Percentiles rank a stretch among this genome's conserved stretches.
These are phyloP conservation scores for Tetramorium alpestre DNA, from an alignment of 1,140 invertebrate genomes.

Conservation along the genomic window DNA sequence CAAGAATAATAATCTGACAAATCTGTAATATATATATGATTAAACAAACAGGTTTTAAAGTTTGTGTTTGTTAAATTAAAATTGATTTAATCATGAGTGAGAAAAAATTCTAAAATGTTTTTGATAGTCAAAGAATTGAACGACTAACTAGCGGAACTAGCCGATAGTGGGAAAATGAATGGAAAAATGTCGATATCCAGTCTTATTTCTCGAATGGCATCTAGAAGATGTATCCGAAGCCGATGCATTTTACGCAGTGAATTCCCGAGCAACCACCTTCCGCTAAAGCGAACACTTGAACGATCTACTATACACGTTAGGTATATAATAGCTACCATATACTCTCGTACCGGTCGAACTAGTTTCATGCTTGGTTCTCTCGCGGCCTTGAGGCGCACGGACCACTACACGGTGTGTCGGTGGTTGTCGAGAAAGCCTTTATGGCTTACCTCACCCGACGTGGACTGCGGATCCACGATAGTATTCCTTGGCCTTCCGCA, in stretches of 20 bases:
- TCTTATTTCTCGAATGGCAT: constrained; percentile 21
- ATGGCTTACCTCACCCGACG: constrained; percentile 54
- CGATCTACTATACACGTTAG: constrained; percentile 67
- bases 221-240: constrained; percentile 46
- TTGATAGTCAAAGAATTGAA: neutral
- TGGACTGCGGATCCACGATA: constrained; percentile 47
- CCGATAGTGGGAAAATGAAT: neutral
- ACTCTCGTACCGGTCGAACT: constrained; percentile 75
- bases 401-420: constrained; percentile 61
- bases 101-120: neutral
- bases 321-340: constrained; percentile 67
- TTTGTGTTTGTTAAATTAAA: neutral
- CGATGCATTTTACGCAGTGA: constrained; percentile 59
- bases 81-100: neutral
- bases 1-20: neutral
- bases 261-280: constrained; percentile 63
- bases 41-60: neutral
- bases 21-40: neutral
- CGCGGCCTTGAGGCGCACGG: constrained; percentile 77
- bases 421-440: constrained; percentile 70
- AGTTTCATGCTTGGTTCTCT: constrained; percentile 78
- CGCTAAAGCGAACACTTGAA: constrained; percentile 67
- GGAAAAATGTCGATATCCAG: neutral
- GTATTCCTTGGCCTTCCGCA: constrained; percentile 61
- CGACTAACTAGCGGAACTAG: neutral